Percentiles rank a stretch among this genome's conserved stretches.
phyloP scores from a whole-genome alignment of 2,797 vertebrate genomes.

The Parambassis ranga region DNA sequence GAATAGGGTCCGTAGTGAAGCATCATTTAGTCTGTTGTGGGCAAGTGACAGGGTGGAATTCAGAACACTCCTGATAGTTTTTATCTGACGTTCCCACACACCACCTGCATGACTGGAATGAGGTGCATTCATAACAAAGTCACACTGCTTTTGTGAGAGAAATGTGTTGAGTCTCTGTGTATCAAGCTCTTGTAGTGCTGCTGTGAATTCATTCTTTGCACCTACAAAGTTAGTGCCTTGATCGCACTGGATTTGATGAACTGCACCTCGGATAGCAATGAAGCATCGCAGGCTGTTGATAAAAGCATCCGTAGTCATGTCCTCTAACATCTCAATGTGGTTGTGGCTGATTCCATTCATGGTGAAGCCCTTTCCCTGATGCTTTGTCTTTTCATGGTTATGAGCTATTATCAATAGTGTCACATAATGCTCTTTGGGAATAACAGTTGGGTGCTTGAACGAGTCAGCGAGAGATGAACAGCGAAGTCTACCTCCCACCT shows the following conservation, averaged over 20 bases:
- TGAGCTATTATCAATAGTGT: not conserved
- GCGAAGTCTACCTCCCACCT: not conserved
- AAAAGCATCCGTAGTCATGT: not conserved
- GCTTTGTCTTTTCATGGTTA: not conserved
- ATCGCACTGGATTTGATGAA: constrained; percentile 26
- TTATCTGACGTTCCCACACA: not conserved
- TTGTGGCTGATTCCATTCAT: not conserved
- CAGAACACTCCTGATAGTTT: not conserved
- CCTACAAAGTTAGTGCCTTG: constrained; percentile 38
- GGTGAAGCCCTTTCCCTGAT: not conserved
- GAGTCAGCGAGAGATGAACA: not conserved
- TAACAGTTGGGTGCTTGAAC: not conserved
- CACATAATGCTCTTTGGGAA: not conserved
- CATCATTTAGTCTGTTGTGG: not conserved
- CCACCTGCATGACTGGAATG: not conserved
- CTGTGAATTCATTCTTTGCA: not conserved
- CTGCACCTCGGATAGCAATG: constrained; percentile 21
- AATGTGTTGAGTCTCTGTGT: not conserved
- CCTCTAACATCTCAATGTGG: constrained; percentile 5
- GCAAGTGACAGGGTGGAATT: not conserved
- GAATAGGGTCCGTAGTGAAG: not conserved
- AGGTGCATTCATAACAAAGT: not conserved
- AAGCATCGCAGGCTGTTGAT: too few relatives aligned
- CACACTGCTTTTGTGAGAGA: not conserved
- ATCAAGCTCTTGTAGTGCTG: not conserved